Evolutionary conservation across 2,797 vertebrate genomes (phyloP).

Genomic region (Rhinoraja longicauda): DNA sequence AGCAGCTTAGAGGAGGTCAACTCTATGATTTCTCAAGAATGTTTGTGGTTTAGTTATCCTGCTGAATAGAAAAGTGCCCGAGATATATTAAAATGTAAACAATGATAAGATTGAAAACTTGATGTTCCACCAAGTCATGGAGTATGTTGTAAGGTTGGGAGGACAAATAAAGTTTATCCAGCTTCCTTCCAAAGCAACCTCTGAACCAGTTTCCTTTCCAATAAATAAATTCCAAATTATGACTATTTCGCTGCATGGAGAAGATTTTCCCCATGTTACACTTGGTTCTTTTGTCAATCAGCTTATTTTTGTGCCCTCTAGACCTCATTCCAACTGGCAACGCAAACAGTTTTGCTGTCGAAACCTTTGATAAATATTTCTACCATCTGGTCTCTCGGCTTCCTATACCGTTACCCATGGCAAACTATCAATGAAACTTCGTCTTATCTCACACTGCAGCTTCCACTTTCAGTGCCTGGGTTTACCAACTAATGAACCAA

Average conservation of each 20-base stretch:
- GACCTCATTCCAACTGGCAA: too few species aligned
- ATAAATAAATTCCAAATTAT: too few species aligned
- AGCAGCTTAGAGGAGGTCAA: neutral
- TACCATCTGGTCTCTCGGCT: too few species aligned
- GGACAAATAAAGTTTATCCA: neutral
- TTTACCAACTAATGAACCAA: neutral
- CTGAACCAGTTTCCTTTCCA: too few species aligned
- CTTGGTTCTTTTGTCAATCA: too few species aligned
- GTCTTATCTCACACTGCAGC: neutral
- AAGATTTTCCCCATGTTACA: too few species aligned
- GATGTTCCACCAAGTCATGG: neutral
- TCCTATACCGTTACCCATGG: too few species aligned
- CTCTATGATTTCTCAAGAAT: neutral
- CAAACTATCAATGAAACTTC: neutral
- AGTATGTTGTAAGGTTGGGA: neutral
- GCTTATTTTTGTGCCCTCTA: too few species aligned
- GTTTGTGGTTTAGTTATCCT: neutral
- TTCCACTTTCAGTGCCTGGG: neutral
- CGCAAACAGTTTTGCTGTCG: too few species aligned
- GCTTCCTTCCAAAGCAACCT: too few species aligned
- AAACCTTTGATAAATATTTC: too few species aligned
- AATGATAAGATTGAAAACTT: neutral
- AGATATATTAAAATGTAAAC: neutral
- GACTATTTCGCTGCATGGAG: too few species aligned
- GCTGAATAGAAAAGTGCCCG: neutral